Conservation (phyloP, 1,140 invertebrate genomes). For the Lanistes nyassanus region DNA sequence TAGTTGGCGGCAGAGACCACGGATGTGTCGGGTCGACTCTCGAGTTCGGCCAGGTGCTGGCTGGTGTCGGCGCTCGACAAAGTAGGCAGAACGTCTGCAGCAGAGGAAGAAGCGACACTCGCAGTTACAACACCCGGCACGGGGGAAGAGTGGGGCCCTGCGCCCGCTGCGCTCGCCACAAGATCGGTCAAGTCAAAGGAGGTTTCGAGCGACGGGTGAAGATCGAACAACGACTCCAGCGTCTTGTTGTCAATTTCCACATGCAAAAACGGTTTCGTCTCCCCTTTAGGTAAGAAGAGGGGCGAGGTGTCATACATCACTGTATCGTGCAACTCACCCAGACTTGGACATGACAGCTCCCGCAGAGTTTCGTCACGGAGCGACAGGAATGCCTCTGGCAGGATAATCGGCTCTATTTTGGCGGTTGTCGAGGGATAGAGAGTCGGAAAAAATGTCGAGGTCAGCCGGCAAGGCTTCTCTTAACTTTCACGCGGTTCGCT, state of each 20-base stretch:
- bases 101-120: constrained; percentile 22
- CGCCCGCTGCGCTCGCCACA: constrained; percentile 2
- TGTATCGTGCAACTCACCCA: constrained; percentile 41
- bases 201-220: constrained; percentile 30
- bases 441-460: constrained; percentile 3
- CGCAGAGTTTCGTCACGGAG: constrained; percentile 31
- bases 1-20: neutral
- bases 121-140: constrained; percentile 19
- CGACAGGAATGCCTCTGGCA: constrained; percentile 28
- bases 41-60: constrained; percentile 25
- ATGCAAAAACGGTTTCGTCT: constrained; percentile 28
- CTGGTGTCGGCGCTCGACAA: constrained; percentile 23
- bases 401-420: constrained; percentile 40
- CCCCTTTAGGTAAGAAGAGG: constrained; percentile 28
- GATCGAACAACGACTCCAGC: constrained; percentile 29
- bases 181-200: constrained; percentile 26
- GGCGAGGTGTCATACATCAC: constrained; percentile 36
- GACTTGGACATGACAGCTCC: constrained; percentile 11
- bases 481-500: neutral
- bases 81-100: neutral
- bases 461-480: neutral
- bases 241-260: constrained; percentile 24
- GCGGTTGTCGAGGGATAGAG: constrained; percentile 21
- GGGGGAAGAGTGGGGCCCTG: neutral
- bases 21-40: neutral